Evolutionary conservation across 2,888 invertebrate genomes (phyloP).

Genomic region (Teleogryllus oceanicus): DNA sequence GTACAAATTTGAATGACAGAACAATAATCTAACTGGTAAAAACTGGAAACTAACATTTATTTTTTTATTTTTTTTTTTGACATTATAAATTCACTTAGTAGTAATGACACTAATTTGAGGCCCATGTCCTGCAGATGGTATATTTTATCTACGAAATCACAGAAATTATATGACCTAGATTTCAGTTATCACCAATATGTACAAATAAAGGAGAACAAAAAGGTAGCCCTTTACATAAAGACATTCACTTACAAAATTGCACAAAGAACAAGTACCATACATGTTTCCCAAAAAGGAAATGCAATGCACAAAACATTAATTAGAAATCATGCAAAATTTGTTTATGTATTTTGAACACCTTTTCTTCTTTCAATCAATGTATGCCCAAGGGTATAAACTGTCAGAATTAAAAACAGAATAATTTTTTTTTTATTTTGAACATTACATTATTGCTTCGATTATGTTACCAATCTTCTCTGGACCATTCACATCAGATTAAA

Average conservation of each 20-base stretch:
- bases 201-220: neutral
- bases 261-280: slow-evolving; percentile 2
- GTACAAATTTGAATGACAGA: neutral
- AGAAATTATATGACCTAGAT: neutral
- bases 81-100: neutral
- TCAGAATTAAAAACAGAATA: neutral
- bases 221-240: neutral
- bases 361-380: no score
- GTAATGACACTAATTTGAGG: no score
- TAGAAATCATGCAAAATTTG: no score
- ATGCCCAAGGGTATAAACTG: no score
- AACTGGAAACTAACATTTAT: neutral
- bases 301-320: slow-evolving; percentile 18
- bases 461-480: neutral
- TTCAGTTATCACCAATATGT: neutral
- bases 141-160: neutral
- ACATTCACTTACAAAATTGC: slow-evolving; percentile 1
- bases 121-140: no score
- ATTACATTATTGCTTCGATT: slow-evolving; percentile 3
- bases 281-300: no score
- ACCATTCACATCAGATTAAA: slow-evolving; percentile 10
- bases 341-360: no score
- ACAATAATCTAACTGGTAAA: neutral
- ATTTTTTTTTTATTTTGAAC: neutral
- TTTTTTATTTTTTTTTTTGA: neutral